Evolutionary conservation across 1,140 invertebrate genomes (phyloP).

Genomic region (Apis dorsata): DNA sequence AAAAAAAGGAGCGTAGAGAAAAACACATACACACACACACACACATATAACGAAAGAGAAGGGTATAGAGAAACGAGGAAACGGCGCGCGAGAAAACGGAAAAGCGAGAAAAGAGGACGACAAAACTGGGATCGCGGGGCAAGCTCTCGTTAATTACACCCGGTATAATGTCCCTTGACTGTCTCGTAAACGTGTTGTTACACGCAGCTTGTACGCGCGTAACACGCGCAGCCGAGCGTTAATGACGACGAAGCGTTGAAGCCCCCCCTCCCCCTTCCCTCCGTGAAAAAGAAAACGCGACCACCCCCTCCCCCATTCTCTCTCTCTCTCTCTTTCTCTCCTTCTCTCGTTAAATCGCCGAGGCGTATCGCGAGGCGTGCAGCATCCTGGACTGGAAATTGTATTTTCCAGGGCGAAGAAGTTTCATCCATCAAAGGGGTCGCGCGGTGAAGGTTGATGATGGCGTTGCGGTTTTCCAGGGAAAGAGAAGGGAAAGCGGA

Average conservation of each 20-base stretch:
- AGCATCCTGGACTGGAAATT: constrained; percentile 30
- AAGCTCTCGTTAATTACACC: constrained; percentile 50
- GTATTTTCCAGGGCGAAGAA: constrained; percentile 38
- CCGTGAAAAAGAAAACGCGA: constrained; percentile 22
- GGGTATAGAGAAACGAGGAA: background rate
- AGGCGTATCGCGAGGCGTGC: constrained; percentile 25
- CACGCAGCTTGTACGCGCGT: background rate
- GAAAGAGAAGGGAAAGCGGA: background rate
- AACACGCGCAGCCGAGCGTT: constrained; percentile 28
- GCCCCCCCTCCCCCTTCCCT: too few relatives aligned
- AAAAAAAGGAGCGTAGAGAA: background rate
- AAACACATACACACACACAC: background rate
- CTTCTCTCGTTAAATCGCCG: constrained; percentile 44
- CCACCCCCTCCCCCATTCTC: constrained; percentile 4
- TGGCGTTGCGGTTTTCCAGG: too few relatives aligned
- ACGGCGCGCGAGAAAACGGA: constrained; percentile 4
- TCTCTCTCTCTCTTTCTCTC: too few relatives aligned
- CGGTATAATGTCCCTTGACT: constrained; percentile 29
- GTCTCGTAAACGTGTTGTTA: constrained; percentile 9
- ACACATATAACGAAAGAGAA: too few relatives aligned
- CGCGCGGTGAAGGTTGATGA: background rate
- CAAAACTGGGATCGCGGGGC: constrained; percentile 22
- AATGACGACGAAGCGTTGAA: constrained; percentile 39
- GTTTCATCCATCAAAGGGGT: constrained; percentile 51
- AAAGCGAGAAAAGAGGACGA: constrained; percentile 30